Percentiles rank a stretch among this genome's conserved stretches.
These are phyloP conservation scores for Siderastrea radians DNA, from an alignment of 92 coral and sea anemone genomes.

Conservation along the genomic window DNA sequence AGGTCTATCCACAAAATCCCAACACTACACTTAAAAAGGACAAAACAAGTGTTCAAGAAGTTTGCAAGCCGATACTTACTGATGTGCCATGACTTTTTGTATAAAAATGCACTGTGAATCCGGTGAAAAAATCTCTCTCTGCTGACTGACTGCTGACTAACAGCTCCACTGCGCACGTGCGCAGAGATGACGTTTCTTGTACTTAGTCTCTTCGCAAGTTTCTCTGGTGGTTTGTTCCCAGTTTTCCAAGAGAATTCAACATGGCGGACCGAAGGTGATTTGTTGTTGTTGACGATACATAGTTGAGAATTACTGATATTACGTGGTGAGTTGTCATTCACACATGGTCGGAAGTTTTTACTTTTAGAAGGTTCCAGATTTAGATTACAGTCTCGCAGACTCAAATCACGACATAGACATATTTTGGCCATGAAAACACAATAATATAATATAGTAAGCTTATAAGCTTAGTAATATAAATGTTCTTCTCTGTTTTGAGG, in stretches of 20 bases:
- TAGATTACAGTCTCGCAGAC: too few species aligned
- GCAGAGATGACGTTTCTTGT: constrained; percentile 82
- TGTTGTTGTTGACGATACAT: not conserved
- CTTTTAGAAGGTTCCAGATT: too few species aligned
- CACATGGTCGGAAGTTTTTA: too few species aligned
- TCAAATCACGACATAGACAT: too few species aligned
- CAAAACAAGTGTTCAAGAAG: not conserved
- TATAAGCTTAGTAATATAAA: too few species aligned
- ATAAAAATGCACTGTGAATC: not conserved
- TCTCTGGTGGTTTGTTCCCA: constrained; percentile 6
- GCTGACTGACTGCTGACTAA: constrained; percentile 84
- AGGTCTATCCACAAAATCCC: too few species aligned
- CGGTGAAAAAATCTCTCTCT: constrained; percentile 41
- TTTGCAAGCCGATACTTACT: constrained; percentile 55
- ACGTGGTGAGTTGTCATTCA: not conserved
- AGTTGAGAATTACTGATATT: not conserved
- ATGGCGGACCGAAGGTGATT: not conserved
- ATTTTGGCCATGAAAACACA: too few species aligned
- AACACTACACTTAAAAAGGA: not conserved
- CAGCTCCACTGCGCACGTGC: constrained; percentile 99
- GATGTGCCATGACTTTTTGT: constrained; percentile 73
- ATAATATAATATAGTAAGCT: too few species aligned
- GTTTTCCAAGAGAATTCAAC: not conserved
- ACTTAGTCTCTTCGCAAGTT: not conserved
- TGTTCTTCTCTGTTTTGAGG: too few species aligned